These are phyloP conservation scores for Neoitamus cyanurus DNA, from an alignment of 2,888 invertebrate genomes.

Conservation along the genomic window DNA sequence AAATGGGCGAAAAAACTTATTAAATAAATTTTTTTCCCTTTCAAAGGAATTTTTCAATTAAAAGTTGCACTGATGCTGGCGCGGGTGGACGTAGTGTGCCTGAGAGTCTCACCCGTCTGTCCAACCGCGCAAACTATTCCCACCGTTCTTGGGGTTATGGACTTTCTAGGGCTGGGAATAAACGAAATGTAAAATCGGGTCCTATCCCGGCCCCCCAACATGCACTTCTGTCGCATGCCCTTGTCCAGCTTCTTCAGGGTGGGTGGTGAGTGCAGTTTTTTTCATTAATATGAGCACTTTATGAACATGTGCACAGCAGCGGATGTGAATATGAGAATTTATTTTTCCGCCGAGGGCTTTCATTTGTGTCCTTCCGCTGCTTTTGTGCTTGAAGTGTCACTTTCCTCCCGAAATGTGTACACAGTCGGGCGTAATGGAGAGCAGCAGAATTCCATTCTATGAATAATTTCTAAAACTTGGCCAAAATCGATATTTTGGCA, in stretches of 20 bases:
- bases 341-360: neutral
- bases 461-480: neutral
- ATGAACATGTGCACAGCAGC: neutral
- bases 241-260: neutral
- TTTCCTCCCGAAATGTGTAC: neutral
- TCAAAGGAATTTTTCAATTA: constrained; percentile 18
- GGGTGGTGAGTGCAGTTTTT: neutral
- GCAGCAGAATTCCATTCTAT: neutral
- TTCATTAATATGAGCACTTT: constrained; percentile 9
- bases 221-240: too few relatives aligned
- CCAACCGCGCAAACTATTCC: neutral
- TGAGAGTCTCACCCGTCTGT: neutral
- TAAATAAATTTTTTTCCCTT: neutral
- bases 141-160: neutral
- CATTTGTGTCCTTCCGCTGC: neutral
- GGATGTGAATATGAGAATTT: neutral
- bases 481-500: neutral
- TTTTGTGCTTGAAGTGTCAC: neutral
- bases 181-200: neutral
- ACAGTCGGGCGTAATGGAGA: neutral
- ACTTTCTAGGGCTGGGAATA: neutral
- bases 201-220: neutral
- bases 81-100: neutral
- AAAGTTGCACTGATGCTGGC: neutral
- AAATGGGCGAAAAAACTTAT: neutral